Evolutionary conservation across 2,797 vertebrate genomes (phyloP).

Genomic region (Streptopelia turtur): DNA sequence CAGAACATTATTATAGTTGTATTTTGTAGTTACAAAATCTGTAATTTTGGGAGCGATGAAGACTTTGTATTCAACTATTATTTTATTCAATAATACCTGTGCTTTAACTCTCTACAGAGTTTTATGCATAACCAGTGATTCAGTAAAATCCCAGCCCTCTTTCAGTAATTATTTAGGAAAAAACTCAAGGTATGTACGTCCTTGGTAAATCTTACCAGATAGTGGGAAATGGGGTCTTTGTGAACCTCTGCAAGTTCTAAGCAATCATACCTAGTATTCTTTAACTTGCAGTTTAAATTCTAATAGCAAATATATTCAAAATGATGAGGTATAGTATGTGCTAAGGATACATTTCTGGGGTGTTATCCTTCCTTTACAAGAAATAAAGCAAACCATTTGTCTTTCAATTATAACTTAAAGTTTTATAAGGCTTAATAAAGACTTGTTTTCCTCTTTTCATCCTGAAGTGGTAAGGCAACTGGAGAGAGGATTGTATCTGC

Average conservation of each 20-base stretch:
- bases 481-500: background rate
- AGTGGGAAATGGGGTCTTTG: background rate
- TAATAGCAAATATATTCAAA: background rate
- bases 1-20: background rate
- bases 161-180: background rate
- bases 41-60: background rate
- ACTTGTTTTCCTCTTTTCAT: background rate
- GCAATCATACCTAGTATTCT: background rate
- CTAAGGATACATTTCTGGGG: background rate
- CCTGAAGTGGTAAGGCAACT: background rate
- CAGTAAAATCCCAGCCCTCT: background rate
- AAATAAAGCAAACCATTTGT: background rate
- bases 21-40: background rate
- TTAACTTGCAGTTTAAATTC: background rate
- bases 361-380: background rate
- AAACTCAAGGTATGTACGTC: accelerated
- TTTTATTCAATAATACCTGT: background rate
- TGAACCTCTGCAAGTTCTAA: background rate
- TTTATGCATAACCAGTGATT: background rate
- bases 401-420: background rate
- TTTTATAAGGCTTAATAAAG: background rate
- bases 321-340: background rate
- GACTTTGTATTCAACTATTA: background rate
- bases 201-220: background rate
- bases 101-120: background rate